Base-by-base conservation (phyloP, 2,797 vertebrate genomes). In the Mallotus villosus region DNA sequence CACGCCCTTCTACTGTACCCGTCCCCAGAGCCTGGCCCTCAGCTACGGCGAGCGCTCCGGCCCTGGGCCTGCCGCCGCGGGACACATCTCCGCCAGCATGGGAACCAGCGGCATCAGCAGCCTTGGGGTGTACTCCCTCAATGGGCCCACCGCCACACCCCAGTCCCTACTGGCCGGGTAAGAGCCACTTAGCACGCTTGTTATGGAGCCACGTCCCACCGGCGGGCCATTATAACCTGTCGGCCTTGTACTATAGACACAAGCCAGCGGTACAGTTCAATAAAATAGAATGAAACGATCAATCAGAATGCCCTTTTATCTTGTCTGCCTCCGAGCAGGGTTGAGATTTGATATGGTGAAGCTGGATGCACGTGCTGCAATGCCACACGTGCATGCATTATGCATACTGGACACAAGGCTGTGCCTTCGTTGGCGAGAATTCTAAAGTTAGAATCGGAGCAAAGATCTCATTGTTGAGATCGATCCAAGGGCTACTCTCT, bases 101-200 rank as follows among this genome's bases (percentile, higher is more conserved):
- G 97, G 94, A 0, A 99, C 97, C 90, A 99, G 98, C 2, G 98
- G 98, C 14, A 92, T 99, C 88, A 93, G 96, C 88, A 99, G 97
- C 72, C 85, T 97, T 64, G 93, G 95, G 41, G 86, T 95, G 1
- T 96, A 96, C 82, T 86, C 95, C 0, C 87, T 96, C 11, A 96
- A 96, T 1, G 97, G 96, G 60, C 96, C 96, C 57, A 91, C 93
- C 0, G 93, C 95, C 1, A 93, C 95, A 0, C 95, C 95, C 8
- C 97, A 95, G 41, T 90, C 95, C 0, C 91, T 97, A 63, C 86
- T 97, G 72, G 93, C 95, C 0, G 95, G 96, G 98, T 99, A 91
- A 95, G 88, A 66, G 41, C 71, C 12, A 22, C 51, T 49, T 5
- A 49, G 51, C 51, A 55, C 19, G 51, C 19, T 55, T 55, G 19